A percentile compares a stretch with the other conserved stretches of the same genome.
Evolutionary conservation across 1,140 invertebrate genomes (phyloP).

Genomic region (Eulimnadia texana): DNA sequence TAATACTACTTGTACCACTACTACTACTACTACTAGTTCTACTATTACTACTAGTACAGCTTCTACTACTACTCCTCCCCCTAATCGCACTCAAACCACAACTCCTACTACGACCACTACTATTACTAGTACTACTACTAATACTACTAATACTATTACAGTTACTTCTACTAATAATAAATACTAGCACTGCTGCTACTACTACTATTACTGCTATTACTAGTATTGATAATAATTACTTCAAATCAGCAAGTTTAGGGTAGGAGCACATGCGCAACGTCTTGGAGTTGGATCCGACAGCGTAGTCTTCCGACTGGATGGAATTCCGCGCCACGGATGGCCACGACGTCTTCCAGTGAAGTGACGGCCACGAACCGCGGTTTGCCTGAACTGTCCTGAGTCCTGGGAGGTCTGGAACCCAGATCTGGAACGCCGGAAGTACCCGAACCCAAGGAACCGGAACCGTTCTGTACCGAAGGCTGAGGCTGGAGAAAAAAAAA

Average conservation of each 20-base stretch:
- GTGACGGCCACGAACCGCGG: constrained; percentile 84
- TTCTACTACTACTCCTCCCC: no score
- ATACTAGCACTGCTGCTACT: no score
- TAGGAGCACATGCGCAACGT: constrained; percentile 88
- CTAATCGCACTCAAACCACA: no score
- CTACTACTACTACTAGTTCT: no score
- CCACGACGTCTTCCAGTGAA: constrained; percentile 86
- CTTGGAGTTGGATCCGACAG: constrained; percentile 96
- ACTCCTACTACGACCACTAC: no score
- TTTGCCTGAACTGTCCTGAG: constrained; percentile 28
- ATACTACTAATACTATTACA: no score
- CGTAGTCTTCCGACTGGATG: constrained; percentile 88
- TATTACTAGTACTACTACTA: no score
- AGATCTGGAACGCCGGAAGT: background rate
- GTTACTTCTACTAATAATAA: no score
- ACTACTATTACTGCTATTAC: no score
- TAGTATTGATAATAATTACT: no score
- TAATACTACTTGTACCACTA: no score
- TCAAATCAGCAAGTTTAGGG: constrained; percentile 71
- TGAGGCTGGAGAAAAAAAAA: constrained; percentile 8
- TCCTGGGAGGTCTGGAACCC: background rate
- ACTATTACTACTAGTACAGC: no score
- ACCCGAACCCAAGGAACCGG: constrained; percentile 13
- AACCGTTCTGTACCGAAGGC: constrained; percentile 1
- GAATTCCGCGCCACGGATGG: constrained; percentile 92